Evolutionary conservation across 2,797 vertebrate species (phyloP).

Genomic region (Muscicapa comitata): DNA sequence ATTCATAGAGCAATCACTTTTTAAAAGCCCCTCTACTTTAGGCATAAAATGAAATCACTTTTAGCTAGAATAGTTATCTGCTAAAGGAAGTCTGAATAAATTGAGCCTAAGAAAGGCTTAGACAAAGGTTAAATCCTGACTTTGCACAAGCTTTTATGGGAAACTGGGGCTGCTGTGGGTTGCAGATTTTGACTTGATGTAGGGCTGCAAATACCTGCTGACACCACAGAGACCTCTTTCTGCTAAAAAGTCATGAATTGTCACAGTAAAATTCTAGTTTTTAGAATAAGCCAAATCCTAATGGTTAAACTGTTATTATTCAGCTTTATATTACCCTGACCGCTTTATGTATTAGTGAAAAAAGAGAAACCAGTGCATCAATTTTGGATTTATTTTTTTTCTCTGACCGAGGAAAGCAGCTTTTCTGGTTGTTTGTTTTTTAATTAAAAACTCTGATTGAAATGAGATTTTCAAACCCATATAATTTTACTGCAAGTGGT

Average conservation of each 20-base stretch:
- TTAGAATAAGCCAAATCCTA: background rate
- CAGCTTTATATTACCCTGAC: background rate
- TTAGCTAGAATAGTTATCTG: background rate
- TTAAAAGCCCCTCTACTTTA: background rate
- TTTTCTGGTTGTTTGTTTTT: slow-evolving; percentile 1
- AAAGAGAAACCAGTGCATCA: background rate
- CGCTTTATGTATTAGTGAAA: background rate
- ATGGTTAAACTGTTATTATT: background rate
- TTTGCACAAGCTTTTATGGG: background rate
- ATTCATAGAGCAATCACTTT: background rate
- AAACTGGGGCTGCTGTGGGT: background rate
- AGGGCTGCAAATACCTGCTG: background rate
- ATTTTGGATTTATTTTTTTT: slow-evolving; percentile 6
- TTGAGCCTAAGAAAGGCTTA: background rate
- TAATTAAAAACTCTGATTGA: slow-evolving; percentile 7
- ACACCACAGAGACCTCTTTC: background rate
- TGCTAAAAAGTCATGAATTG: background rate
- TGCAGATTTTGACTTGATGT: background rate
- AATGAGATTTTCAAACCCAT: background rate
- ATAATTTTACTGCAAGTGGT: background rate
- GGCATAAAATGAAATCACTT: background rate
- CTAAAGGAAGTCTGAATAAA: background rate
- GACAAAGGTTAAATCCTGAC: background rate
- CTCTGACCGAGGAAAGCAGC: background rate
- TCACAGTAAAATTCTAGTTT: background rate